Evolutionary conservation across 2,888 invertebrate species (phyloP), one percentile per base, ranked within the genome.

Genomic region (Apantesis nais): DNA sequence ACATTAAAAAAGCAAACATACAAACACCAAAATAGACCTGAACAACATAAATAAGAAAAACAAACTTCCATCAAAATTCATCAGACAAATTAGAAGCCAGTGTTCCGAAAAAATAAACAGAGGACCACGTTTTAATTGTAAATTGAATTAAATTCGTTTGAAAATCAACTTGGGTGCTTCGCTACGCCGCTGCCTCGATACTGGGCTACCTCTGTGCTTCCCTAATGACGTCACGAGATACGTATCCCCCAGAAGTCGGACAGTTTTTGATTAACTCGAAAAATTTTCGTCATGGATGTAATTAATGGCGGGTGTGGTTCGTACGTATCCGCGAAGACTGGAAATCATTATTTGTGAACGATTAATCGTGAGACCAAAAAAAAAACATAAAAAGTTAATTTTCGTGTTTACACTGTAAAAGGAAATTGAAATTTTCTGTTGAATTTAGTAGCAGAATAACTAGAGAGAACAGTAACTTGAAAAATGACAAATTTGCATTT

Each of bases 141-240:
- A 93, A 93, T 93, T 92, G 90, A 93, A 93, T 93, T 93, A 92
- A 91, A 93, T 90, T 89, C 85, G 80, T 82, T 79, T 76, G 89
- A 85, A 88, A 92, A 92, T 93, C 90, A 90, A 92, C 88, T 91
- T 90, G 87, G 86, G 86, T 85, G 84, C 86, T 88, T 86, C 85
- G 71, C 72, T 74, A 70, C 69, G 86, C 81, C 83, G 83, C 82
- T 83, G 83, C 84, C 88, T 84, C 83, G 89, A 88, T 83, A 69
- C 75, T 72, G 66, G 66, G 70, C 71, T 67, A 73, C 72, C 86
- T 81, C 83, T 83, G 83, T 84, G 83, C 84, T 88, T 85, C 83
- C 88, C 89, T 92, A 92, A 92, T 91, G 91, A 90, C 85, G 79
- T 85, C 84, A 82, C 83, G 82, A 80, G 74, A 78, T 79, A 80